phyloP scores from a whole-genome alignment of 2,888 invertebrate genomes.

The Serrognathus titanus region DNA sequence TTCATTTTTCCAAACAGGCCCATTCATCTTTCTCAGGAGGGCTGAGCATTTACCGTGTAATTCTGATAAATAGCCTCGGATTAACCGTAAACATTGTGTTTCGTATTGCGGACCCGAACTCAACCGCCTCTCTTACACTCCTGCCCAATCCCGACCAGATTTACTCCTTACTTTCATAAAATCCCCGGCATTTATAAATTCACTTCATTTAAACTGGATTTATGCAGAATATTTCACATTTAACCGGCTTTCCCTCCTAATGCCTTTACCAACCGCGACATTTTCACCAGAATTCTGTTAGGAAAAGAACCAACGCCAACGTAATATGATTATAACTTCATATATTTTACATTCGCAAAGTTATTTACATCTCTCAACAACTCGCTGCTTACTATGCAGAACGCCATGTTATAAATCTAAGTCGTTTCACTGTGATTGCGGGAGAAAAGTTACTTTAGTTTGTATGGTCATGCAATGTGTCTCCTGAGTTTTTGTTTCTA shows the following conservation, averaged over 20 bases:
- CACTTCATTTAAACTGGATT: slow-evolving; percentile 21
- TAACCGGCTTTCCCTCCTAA: not conserved
- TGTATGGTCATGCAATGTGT: no score
- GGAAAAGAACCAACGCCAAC: no score
- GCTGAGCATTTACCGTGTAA: slow-evolving; percentile 29
- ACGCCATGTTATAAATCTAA: no score
- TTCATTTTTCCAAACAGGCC: slow-evolving; percentile 41
- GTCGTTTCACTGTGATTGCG: no score
- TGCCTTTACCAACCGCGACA: no score
- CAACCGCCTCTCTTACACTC: slow-evolving; percentile 1
- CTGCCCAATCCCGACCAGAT: slow-evolving; percentile 6
- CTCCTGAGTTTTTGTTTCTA: no score
- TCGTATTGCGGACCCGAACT: slow-evolving; percentile 15
- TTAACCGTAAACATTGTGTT: slow-evolving; percentile 30
- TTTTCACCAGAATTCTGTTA: no score
- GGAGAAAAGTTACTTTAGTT: no score
- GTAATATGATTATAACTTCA: no score
- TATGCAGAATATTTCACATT: slow-evolving; percentile 15
- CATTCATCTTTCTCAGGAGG: slow-evolving; percentile 40
- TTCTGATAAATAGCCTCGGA: slow-evolving; percentile 35
- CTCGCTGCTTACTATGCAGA: no score
- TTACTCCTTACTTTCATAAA: slow-evolving; percentile 16
- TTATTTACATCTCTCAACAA: no score
- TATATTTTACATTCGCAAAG: no score
- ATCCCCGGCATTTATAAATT: slow-evolving; percentile 18